Evolutionary conservation across 2,888 invertebrate species (phyloP).

Genomic region (Rhodophaea formosa): DNA sequence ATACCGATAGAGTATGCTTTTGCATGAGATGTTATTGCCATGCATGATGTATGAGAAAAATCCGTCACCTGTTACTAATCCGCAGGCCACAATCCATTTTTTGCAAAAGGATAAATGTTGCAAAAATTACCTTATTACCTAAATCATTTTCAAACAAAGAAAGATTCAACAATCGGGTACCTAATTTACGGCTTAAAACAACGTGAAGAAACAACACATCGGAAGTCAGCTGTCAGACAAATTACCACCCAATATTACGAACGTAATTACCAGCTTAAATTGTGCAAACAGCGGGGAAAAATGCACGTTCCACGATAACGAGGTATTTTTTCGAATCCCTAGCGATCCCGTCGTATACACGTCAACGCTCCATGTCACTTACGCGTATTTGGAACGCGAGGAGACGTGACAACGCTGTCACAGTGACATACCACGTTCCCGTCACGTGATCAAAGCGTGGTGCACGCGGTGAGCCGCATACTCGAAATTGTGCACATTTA

Average conservation of each 20-base stretch:
- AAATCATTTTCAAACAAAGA: too few species aligned
- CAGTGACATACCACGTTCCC: not conserved
- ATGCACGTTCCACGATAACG: conserved; percentile 1
- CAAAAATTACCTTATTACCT: too few species aligned
- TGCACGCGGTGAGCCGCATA: not conserved
- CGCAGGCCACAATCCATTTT: too few species aligned
- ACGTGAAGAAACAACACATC: not conserved
- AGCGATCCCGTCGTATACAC: not conserved
- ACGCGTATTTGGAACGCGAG: not conserved
- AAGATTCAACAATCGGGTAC: not conserved
- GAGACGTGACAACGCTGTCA: conserved; percentile 15
- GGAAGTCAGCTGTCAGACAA: conserved; percentile 11
- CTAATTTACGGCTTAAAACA: conserved; percentile 8
- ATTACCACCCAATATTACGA: conserved; percentile 3
- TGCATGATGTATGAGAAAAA: too few species aligned
- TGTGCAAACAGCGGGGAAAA: conserved; percentile 1
- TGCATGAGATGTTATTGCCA: too few species aligned
- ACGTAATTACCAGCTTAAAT: conserved; percentile 14
- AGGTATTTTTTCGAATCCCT: conserved; percentile 5
- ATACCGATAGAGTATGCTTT: too few species aligned
- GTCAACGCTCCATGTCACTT: conserved; percentile 7
- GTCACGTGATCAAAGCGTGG: conserved; percentile 9
- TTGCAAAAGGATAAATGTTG: too few species aligned
- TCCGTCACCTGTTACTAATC: too few species aligned
- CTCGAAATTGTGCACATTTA: not conserved